phyloP scores from a whole-genome alignment of 1,140 invertebrate genomes.

The Drosophila sechellia region DNA sequence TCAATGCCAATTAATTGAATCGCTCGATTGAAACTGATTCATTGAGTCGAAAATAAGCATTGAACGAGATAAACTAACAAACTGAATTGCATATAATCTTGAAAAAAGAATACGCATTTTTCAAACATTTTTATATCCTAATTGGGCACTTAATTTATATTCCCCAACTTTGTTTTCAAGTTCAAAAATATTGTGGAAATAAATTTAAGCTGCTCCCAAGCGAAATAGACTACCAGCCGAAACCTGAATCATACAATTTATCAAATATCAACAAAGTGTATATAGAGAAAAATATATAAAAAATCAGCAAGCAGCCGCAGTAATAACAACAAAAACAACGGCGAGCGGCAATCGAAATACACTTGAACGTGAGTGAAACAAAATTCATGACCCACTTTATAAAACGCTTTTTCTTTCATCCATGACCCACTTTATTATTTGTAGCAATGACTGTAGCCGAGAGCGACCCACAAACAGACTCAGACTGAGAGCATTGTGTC shows the following conservation, averaged over 20 bases:
- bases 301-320: slow-evolving; percentile 37
- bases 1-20: slow-evolving; percentile 60
- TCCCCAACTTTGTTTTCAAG: slow-evolving; percentile 13
- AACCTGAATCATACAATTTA: slow-evolving; percentile 58
- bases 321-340: slow-evolving; percentile 42
- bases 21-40: slow-evolving; percentile 55
- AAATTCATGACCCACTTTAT: slow-evolving; percentile 84
- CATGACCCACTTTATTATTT: slow-evolving; percentile 83
- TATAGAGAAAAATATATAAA: slow-evolving; percentile 18
- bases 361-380: slow-evolving; percentile 84
- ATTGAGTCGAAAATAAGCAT: slow-evolving; percentile 24
- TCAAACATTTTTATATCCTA: slow-evolving; percentile 2
- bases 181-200: slow-evolving; percentile 22
- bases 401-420: slow-evolving; percentile 84
- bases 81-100: not conserved
- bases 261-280: slow-evolving; percentile 41
- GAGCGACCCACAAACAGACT: slow-evolving; percentile 28
- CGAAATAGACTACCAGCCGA: slow-evolving; percentile 30
- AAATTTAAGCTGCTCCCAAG: slow-evolving; percentile 6
- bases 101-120: not conserved
- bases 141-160: slow-evolving; percentile 15
- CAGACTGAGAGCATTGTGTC: slow-evolving; percentile 4
- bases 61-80: slow-evolving; percentile 1
- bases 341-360: slow-evolving; percentile 79
- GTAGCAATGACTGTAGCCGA: slow-evolving; percentile 69